Percentiles rank a stretch among this genome's conserved stretches.
Evolutionary conservation across 1,140 invertebrate genomes (phyloP).

Genomic region (Drosophila paulistorum): DNA sequence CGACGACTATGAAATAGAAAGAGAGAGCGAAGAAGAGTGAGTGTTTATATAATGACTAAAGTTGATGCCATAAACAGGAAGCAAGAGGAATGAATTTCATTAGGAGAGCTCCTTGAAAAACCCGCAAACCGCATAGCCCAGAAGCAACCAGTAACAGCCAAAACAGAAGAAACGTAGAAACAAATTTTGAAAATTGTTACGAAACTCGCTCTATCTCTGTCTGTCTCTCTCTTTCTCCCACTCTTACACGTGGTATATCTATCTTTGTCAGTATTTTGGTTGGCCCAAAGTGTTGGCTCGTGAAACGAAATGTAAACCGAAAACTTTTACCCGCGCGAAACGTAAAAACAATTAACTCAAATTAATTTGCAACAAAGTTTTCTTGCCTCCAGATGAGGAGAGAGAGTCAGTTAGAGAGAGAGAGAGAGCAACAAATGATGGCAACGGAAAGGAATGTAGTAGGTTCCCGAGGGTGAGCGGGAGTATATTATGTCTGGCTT

Average conservation of each 20-base stretch:
- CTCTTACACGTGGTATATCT: not conserved
- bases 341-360: slow-evolving; percentile 72
- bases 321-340: slow-evolving; percentile 56
- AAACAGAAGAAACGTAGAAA: not conserved
- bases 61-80: slow-evolving; percentile 69
- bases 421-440: not conserved
- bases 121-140: slow-evolving; percentile 36
- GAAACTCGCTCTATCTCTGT: not conserved
- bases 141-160: no score
- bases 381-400: not conserved
- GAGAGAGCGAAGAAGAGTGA: no score
- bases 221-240: not conserved
- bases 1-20: not conserved
- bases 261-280: slow-evolving; percentile 3
- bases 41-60: slow-evolving; percentile 60
- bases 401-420: not conserved
- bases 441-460: not conserved
- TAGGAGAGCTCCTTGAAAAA: slow-evolving; percentile 46
- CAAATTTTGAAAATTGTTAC: slow-evolving; percentile 13
- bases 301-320: slow-evolving; percentile 61
- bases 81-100: slow-evolving; percentile 61
- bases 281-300: slow-evolving; percentile 38
- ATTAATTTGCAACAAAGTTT: slow-evolving; percentile 76
- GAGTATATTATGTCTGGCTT: slow-evolving; percentile 13
- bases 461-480: not conserved